Conservation (phyloP, 2,797 vertebrate species). For the Thripadectes ignobilis region DNA sequence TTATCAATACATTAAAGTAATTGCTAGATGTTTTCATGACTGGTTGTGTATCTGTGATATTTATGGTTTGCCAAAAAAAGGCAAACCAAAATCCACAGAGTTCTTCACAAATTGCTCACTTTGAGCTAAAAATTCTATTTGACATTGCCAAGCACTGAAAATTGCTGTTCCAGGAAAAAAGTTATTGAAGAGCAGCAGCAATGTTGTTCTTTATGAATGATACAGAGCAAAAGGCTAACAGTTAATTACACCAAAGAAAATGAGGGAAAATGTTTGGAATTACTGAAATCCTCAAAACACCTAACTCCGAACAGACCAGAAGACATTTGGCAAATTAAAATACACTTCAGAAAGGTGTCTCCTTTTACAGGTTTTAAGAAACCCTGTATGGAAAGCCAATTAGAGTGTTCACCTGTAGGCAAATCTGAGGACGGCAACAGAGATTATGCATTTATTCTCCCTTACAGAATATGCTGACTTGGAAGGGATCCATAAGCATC, state of each 20-base stretch:
- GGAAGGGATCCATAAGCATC: background rate
- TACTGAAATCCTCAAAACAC: background rate
- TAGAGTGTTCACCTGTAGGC: background rate
- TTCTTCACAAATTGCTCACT: background rate
- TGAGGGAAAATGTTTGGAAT: background rate
- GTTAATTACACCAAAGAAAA: background rate
- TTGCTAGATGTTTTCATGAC: background rate
- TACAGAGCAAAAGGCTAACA: background rate
- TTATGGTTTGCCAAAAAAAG: background rate
- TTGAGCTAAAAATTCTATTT: constrained; percentile 2
- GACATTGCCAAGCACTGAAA: constrained; percentile 27
- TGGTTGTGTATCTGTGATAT: background rate
- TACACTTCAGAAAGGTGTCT: background rate
- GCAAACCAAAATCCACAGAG: background rate
- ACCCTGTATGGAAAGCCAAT: background rate
- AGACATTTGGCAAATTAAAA: background rate
- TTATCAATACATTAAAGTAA: constrained; percentile 18
- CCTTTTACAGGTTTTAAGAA: background rate
- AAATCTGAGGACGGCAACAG: background rate
- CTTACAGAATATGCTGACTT: background rate
- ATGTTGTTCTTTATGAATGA: background rate
- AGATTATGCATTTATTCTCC: background rate
- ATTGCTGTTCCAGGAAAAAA: constrained; percentile 27
- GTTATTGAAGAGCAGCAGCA: background rate
- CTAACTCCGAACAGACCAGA: background rate